Evolutionary conservation across 2,888 invertebrate species (phyloP).

Genomic region (Athalia cordata): DNA sequence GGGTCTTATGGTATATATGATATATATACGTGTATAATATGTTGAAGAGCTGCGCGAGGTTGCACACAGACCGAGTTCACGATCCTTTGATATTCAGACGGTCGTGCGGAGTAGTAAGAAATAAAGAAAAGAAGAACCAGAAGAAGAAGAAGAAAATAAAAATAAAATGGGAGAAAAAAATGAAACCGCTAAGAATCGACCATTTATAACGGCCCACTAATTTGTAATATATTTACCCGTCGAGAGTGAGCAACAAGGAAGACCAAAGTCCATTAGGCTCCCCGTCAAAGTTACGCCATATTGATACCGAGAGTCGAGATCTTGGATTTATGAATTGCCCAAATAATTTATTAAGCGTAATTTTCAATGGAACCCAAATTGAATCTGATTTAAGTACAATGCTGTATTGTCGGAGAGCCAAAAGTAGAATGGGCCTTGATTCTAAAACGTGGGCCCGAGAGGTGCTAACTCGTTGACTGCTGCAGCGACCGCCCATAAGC

Average conservation of each 20-base stretch:
- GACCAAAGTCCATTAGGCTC: conserved; percentile 61
- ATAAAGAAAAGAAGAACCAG: background rate
- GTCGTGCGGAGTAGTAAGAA: background rate
- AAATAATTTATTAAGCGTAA: conserved; percentile 74
- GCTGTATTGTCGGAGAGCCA: conserved; percentile 64
- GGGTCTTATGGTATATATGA: background rate
- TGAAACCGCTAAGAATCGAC: conserved; percentile 50
- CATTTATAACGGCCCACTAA: conserved; percentile 70
- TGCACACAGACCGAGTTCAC: too few species aligned
- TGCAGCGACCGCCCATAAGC: conserved; percentile 40
- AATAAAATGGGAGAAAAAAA: conserved; percentile 17
- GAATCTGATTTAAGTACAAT: conserved; percentile 74
- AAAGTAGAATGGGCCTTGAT: conserved; percentile 60
- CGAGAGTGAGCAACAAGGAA: conserved; percentile 48
- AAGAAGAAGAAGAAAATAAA: background rate
- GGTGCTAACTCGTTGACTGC: conserved; percentile 68
- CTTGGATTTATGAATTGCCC: conserved; percentile 72
- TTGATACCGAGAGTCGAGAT: conserved; percentile 35
- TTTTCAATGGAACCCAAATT: conserved; percentile 73
- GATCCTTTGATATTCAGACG: conserved; percentile 39
- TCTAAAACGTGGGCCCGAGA: conserved; percentile 61
- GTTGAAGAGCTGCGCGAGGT: background rate
- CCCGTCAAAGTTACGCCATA: conserved; percentile 52
- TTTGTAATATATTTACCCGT: conserved; percentile 59
- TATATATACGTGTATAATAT: background rate